Evolutionary conservation across 1,140 invertebrate species (phyloP), one percentile per base, ranked within the genome.

Genomic region (Daktulosphaira vitifoliae): DNA sequence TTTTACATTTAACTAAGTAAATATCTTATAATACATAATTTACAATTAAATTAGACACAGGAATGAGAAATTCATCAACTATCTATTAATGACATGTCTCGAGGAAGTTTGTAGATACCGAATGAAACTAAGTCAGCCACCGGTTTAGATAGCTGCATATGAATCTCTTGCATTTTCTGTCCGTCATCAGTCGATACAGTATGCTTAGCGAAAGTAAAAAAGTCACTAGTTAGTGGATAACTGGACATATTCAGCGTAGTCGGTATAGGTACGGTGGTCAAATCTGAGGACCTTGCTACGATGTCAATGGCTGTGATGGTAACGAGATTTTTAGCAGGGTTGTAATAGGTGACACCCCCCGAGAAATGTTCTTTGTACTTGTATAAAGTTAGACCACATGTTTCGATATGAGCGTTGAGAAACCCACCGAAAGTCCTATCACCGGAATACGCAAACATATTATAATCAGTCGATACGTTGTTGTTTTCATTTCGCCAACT

Each of bases 381-480:
- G 52, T 50, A 52, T 20, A 33, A 5, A 38, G 48, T 64, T 44
- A 67, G 29, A 3, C 66, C 66, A 25, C 66, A 67, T 20, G 66
- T 56, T 16, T 67, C 66, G 25, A 67, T 33, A 37, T 67, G 56
- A 18, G 48, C 49, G 20, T 39, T 50, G n/a, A 51, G 18, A 48
- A 39, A 54, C 0, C 46, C 54, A 33, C 66, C 49, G 54, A 67
- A 67, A 4, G 37, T 42, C 15, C 66, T 29, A 1, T 22, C 39
- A 16, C 66, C 66, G 15, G 66, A 59, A 18, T 67, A 67, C 25
- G 44, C 66, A 46, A 67, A 64, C 66, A 67, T 16, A 9, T 64
- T 67, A 56, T 67, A 67, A 3, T 62, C 48, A 6, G 66, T 50
- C 22, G 33, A 26, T 8, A 23, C 56, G 48, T 67, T 65, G 42